A percentile compares a stretch with the other conserved stretches of the same genome.
Conservation (phyloP, 2,888 invertebrate genomes). For the Rotaria macrura region DNA sequence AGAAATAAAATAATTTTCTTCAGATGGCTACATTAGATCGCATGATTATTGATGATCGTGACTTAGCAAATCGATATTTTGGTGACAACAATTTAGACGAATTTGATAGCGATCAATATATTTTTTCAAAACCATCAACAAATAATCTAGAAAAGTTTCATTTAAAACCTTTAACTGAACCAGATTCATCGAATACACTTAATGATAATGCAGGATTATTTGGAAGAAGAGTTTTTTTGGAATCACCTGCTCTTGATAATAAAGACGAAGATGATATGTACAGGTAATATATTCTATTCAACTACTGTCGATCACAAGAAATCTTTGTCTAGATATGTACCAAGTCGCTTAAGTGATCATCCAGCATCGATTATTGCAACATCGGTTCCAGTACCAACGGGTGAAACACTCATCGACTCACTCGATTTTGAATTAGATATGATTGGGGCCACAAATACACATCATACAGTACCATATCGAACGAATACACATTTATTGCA, state of each 20-base stretch:
- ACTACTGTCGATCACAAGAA: too few relatives aligned
- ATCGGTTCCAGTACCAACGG: not conserved
- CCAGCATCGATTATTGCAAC: not conserved
- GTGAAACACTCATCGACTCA: not conserved
- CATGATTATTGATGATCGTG: not conserved
- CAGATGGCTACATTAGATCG: not conserved
- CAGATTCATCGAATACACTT: not conserved
- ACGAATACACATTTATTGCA: not conserved
- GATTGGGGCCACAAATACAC: not conserved
- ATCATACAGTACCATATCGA: not conserved
- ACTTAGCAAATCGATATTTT: not conserved
- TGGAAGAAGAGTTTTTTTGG: slow-evolving; percentile 5
- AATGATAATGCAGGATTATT: not conserved
- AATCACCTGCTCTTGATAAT: not conserved
- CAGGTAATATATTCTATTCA: not conserved
- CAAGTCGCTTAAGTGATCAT: not conserved
- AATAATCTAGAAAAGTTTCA: not conserved
- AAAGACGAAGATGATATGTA: slow-evolving; percentile 16
- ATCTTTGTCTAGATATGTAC: not conserved
- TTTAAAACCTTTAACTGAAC: not conserved
- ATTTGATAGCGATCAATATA: not conserved
- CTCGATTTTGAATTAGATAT: not conserved
- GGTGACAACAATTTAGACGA: not conserved
- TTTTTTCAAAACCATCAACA: not conserved
- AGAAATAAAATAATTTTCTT: not conserved